A percentile compares a stretch with the other conserved stretches of the same genome.
Evolutionary conservation across 2,113 vertebrate species (phyloP).

Genomic region (Halichoeres trimaculatus): DNA sequence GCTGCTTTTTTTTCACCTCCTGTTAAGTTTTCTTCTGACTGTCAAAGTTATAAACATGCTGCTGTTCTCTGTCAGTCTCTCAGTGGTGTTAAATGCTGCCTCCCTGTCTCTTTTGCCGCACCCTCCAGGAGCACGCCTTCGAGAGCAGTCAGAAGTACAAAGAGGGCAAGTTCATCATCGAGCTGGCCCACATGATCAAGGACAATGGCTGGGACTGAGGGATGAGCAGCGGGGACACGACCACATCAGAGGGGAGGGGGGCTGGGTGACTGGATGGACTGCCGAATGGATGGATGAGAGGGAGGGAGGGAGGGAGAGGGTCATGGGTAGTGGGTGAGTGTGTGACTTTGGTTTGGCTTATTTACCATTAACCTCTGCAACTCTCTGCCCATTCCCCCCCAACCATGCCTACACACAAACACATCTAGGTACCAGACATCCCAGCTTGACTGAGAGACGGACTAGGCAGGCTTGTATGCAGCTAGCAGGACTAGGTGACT

Average conservation of each 20-base stretch:
- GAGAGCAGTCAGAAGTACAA: conserved; percentile 99
- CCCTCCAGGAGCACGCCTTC: conserved; percentile 94
- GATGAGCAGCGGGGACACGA: conserved; percentile 40
- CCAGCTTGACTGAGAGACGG: conserved; percentile 67
- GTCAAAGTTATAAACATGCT: conserved; percentile 5
- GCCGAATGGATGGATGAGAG: conserved; percentile 19
- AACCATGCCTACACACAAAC: conserved; percentile 47
- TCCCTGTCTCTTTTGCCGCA: conserved; percentile 23
- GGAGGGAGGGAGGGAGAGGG: conserved; percentile 22
- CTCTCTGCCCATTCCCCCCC: conserved; percentile 70
- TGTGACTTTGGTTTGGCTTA: conserved; percentile 84
- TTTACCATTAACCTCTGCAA: conserved; percentile 82
- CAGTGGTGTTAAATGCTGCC: conserved; percentile 22
- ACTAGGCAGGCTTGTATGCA: conserved; percentile 47
- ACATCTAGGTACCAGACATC: conserved; percentile 64
- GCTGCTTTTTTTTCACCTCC: not conserved
- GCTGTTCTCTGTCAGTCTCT: conserved; percentile 11
- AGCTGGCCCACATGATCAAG: conserved; percentile 99
- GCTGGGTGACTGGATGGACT: conserved; percentile 24
- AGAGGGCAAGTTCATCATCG: conserved; percentile 99
- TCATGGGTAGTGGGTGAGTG: conserved; percentile 74
- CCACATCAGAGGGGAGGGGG: conserved; percentile 10
- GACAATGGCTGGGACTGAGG: conserved; percentile 99
- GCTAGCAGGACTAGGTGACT: conserved; percentile 66
- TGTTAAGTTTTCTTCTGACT: not conserved